A percentile compares a stretch with the other conserved stretches of the same genome.
These are phyloP conservation scores for Melipona beecheii DNA, from an alignment of 2,888 invertebrate species.

Conservation along the genomic window DNA sequence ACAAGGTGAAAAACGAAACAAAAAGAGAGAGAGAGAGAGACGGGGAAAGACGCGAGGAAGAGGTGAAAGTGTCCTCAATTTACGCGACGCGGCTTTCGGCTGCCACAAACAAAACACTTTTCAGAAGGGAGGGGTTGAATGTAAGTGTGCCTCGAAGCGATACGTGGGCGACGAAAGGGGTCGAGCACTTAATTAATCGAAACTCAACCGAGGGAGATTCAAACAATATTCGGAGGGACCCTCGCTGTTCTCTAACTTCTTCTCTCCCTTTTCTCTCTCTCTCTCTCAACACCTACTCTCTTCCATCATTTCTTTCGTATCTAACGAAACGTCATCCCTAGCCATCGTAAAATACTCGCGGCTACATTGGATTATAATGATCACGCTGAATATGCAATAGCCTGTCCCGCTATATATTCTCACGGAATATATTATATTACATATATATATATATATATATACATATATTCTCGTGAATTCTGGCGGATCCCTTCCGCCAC, in stretches of 20 bases:
- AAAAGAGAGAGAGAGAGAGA: too few relatives aligned
- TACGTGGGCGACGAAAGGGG: constrained; percentile 55
- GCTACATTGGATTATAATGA: constrained; percentile 58
- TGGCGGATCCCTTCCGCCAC: neutral
- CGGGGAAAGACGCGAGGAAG: neutral
- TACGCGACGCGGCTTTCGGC: constrained; percentile 29
- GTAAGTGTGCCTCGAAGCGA: constrained; percentile 51
- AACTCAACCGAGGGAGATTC: constrained; percentile 45
- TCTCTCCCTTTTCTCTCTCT: neutral
- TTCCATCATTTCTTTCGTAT: neutral
- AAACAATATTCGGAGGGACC: constrained; percentile 49
- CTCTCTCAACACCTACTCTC: neutral
- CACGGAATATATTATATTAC: constrained; percentile 23
- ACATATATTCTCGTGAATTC: neutral
- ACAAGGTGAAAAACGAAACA: neutral
- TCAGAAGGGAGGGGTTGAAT: constrained; percentile 42
- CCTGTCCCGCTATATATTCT: constrained; percentile 16
- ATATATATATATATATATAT: too few relatives aligned
- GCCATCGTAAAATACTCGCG: constrained; percentile 41
- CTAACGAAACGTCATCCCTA: neutral
- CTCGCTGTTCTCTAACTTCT: constrained; percentile 12
- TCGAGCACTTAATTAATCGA: constrained; percentile 68
- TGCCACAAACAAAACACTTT: constrained; percentile 60
- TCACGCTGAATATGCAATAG: constrained; percentile 53
- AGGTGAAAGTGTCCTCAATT: constrained; percentile 51